These are phyloP conservation scores for Aphelenchoides avenae DNA, from an alignment of 1,140 invertebrate species.

Conservation along the genomic window DNA sequence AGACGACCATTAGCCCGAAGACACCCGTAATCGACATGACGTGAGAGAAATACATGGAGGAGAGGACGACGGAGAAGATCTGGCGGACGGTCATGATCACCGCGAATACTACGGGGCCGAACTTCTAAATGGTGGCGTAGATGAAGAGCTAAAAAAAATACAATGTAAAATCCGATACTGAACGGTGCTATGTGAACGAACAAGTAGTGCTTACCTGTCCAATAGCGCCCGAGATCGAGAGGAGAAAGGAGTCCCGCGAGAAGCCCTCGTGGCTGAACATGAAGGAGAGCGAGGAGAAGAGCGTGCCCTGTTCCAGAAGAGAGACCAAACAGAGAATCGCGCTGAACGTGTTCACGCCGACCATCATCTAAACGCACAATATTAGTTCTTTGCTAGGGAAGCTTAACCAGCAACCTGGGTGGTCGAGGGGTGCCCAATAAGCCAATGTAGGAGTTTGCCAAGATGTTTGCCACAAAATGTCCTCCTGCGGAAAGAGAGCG, in stretches of 20 bases:
- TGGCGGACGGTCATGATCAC: slow-evolving; percentile 97
- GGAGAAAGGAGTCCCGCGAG: slow-evolving; percentile 55
- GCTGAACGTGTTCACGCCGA: slow-evolving; percentile 89
- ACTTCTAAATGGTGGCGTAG: slow-evolving; percentile 87
- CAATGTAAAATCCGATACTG: not conserved
- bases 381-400: no score
- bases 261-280: slow-evolving; percentile 66
- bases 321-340: slow-evolving; percentile 83
- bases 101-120: slow-evolving; percentile 91
- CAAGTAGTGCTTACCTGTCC: slow-evolving; percentile 40
- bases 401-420: no score
- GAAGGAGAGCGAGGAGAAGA: slow-evolving; percentile 73
- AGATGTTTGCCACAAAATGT: no score
- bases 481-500: no score
- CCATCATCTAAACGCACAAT: slow-evolving; percentile 99
- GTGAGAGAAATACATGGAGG: slow-evolving; percentile 87
- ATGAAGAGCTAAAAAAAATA: slow-evolving; percentile 81
- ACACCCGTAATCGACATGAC: slow-evolving; percentile 72
- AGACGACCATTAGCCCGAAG: slow-evolving; percentile 80
- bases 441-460: no score
- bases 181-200: no score
- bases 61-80: slow-evolving; percentile 85
- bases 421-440: no score
- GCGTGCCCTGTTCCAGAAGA: slow-evolving; percentile 77
- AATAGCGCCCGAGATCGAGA: slow-evolving; percentile 49